These are phyloP conservation scores for Reticulitermes speratus DNA, from an alignment of 1,140 invertebrate species.

Conservation along the genomic window DNA sequence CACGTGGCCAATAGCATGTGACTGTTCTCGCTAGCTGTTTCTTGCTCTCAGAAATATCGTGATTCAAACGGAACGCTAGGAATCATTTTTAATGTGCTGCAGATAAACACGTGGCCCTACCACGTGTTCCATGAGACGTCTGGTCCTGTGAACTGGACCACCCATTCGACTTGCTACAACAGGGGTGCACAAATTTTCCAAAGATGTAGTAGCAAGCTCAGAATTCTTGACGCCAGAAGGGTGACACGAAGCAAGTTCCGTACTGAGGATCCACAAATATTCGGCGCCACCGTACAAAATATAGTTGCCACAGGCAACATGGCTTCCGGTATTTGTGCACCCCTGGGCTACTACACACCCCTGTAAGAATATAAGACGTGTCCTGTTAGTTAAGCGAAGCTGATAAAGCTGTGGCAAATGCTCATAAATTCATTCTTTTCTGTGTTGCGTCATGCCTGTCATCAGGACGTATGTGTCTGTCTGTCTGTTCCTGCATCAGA, in stretches of 20 bases:
- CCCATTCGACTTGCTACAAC: background rate
- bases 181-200: too few relatives aligned
- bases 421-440: background rate
- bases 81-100: background rate
- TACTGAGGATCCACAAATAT: too few relatives aligned
- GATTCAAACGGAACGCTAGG: background rate
- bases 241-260: too few relatives aligned
- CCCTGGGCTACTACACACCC: too few relatives aligned
- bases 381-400: background rate
- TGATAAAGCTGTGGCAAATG: background rate
- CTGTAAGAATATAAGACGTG: too few relatives aligned
- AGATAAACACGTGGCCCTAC: background rate
- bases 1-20: background rate
- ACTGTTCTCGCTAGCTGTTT: background rate
- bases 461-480: background rate
- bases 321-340: too few relatives aligned
- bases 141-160: background rate
- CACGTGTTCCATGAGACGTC: background rate
- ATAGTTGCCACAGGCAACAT: too few relatives aligned
- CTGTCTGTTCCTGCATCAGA: background rate
- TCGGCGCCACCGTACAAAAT: too few relatives aligned
- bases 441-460: background rate
- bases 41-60: background rate
- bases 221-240: too few relatives aligned
- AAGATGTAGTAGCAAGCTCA: too few relatives aligned